Percentiles rank a stretch among this genome's conserved stretches.
Conservation (phyloP, 2,113 vertebrate species). For the Micronisus gabar region DNA sequence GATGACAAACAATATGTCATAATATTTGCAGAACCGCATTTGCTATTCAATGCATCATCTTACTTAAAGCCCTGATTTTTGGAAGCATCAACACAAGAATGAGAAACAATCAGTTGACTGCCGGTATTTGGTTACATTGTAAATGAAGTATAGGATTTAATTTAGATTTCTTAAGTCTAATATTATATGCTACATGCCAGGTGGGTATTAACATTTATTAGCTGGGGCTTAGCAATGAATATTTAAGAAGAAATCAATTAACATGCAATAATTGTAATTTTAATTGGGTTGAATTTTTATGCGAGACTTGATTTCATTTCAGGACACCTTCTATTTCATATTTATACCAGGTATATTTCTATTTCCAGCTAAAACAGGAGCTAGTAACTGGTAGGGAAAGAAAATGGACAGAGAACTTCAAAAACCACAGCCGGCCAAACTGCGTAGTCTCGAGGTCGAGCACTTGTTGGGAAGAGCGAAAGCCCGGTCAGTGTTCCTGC, state of each 20-base stretch:
- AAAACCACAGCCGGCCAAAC: fast-evolving
- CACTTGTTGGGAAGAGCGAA: background rate
- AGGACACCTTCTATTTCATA: conserved; percentile 2
- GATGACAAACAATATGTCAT: conserved; percentile 71
- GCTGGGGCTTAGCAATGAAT: background rate
- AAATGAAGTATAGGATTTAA: conserved; percentile 55
- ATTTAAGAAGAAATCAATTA: background rate
- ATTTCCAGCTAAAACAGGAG: background rate
- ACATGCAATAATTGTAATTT: background rate
- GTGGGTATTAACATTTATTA: conserved; percentile 18
- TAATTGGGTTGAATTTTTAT: conserved; percentile 38
- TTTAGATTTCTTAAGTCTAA: conserved; percentile 53
- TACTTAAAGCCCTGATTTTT: conserved; percentile 28
- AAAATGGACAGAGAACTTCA: background rate
- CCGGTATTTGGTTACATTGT: background rate
- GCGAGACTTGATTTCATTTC: background rate
- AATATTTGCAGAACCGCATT: conserved; percentile 73
- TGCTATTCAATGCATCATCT: conserved; percentile 61
- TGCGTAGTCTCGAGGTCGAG: fast-evolving
- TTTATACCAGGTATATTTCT: background rate
- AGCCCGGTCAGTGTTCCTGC: background rate
- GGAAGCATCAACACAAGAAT: conserved; percentile 41
- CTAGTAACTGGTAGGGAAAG: background rate
- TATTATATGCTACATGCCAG: background rate
- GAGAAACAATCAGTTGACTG: background rate